Conservation (phyloP, 1,140 invertebrate species). For the Globodera rostochiensis region DNA sequence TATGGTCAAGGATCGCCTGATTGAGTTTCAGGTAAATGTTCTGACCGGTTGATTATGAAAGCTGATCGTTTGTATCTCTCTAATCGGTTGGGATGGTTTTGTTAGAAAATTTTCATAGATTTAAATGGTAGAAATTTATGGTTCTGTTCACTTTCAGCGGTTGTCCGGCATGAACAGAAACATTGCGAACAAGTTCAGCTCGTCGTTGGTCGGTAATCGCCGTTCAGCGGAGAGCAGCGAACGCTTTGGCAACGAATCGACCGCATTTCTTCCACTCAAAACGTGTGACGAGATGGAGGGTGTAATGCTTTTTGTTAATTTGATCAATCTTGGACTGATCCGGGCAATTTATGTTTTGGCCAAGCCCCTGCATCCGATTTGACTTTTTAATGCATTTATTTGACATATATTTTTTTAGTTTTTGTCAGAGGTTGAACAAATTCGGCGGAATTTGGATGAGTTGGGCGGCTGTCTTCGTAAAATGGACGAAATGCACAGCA, state of each 20-base stretch:
- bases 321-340: too few relatives aligned
- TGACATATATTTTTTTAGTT: slow-evolving; percentile 38
- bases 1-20: slow-evolving; percentile 44
- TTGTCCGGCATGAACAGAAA: slow-evolving; percentile 25
- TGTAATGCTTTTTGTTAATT: slow-evolving; percentile 6
- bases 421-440: slow-evolving; percentile 31
- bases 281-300: slow-evolving; percentile 20
- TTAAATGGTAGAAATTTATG: background rate
- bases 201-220: background rate
- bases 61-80: too few relatives aligned
- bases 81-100: too few relatives aligned
- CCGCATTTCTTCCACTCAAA: slow-evolving; percentile 21
- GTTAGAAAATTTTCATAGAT: too few relatives aligned
- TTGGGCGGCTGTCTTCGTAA: slow-evolving; percentile 26
- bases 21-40: slow-evolving; percentile 45
- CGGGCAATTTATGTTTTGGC: slow-evolving; percentile 1
- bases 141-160: background rate
- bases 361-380: too few relatives aligned
- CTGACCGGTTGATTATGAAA: background rate
- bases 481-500: slow-evolving; percentile 39
- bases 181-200: slow-evolving; percentile 15
- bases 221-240: background rate
- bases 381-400: background rate
- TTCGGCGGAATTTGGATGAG: slow-evolving; percentile 32
- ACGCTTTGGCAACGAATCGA: slow-evolving; percentile 2